Conservation (phyloP, 2,113 vertebrate genomes). For the Copsychus sechellarum region DNA sequence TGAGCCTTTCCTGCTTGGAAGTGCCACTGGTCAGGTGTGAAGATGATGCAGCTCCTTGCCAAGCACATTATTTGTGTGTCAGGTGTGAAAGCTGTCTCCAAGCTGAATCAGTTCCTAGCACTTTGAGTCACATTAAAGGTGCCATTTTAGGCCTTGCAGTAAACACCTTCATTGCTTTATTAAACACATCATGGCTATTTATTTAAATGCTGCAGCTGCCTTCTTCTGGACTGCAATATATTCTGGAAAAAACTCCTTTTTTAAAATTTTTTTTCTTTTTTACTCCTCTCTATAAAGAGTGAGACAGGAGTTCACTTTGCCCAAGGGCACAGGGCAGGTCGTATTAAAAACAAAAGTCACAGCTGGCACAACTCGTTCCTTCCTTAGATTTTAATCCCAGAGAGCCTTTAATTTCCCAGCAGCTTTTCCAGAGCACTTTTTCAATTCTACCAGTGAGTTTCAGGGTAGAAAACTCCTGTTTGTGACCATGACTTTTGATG, state of each 20-base stretch:
- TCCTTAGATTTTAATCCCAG: background rate
- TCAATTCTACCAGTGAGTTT: accelerated
- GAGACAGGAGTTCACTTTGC: background rate
- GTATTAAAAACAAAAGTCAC: background rate
- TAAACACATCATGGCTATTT: background rate
- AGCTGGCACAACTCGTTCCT: background rate
- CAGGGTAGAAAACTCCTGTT: accelerated
- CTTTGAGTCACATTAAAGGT: conserved; percentile 1
- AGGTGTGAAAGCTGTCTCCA: background rate
- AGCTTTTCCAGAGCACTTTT: background rate
- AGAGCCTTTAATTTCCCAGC: background rate
- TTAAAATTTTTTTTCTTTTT: background rate
- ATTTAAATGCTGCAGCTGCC: conserved; percentile 6
- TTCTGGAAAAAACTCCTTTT: background rate
- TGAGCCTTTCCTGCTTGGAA: background rate
- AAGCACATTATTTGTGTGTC: background rate
- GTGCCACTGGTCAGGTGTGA: background rate
- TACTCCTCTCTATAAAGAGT: background rate
- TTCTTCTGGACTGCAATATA: background rate
- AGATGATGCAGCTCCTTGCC: conserved; percentile 1
- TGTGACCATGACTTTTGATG: accelerated
- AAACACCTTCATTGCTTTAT: background rate
- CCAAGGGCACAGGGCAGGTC: background rate
- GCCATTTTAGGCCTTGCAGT: conserved; percentile 10
- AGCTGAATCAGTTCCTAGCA: background rate